phyloP scores from a whole-genome alignment of 2,797 vertebrate genomes.

The Pogonophryne albipinna region DNA sequence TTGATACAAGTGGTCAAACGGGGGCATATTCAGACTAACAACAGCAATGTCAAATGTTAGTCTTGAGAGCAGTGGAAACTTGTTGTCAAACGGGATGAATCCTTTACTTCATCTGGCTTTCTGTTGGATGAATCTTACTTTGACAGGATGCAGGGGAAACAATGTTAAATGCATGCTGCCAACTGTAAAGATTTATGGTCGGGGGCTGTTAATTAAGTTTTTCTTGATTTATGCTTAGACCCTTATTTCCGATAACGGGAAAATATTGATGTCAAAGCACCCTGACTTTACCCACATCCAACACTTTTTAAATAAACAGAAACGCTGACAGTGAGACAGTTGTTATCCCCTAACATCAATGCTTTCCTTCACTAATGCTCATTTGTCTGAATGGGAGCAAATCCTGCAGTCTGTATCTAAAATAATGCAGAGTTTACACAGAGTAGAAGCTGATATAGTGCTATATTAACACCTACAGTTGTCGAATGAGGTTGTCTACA shows the following conservation, averaged over 20 bases:
- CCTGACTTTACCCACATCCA: slow-evolving; percentile 1
- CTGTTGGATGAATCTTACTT: neutral
- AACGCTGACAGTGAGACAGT: slow-evolving; percentile 25
- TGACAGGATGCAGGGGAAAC: neutral
- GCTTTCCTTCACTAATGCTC: neutral
- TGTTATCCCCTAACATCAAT: slow-evolving; percentile 20
- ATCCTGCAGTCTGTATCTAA: slow-evolving; percentile 21
- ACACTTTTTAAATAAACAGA: slow-evolving; percentile 10
- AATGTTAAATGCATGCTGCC: neutral
- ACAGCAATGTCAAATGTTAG: neutral
- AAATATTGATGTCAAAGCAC: neutral
- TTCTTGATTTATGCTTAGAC: neutral
- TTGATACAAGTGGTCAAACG: neutral
- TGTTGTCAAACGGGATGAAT: neutral
- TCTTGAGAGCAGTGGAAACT: neutral
- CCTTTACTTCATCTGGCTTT: neutral
- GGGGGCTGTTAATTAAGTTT: neutral
- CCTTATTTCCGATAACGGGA: neutral
- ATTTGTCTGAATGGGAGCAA: slow-evolving; percentile 20
- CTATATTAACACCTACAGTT: neutral
- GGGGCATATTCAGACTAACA: neutral
- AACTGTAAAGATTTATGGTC: neutral
- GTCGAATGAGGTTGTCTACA: slow-evolving; percentile 3
- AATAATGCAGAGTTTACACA: too few species aligned
- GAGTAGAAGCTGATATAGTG: slow-evolving; percentile 9